These are phyloP conservation scores for Acanthacorydalis orientalis DNA, from an alignment of 2,888 invertebrate genomes.

Conservation along the genomic window DNA sequence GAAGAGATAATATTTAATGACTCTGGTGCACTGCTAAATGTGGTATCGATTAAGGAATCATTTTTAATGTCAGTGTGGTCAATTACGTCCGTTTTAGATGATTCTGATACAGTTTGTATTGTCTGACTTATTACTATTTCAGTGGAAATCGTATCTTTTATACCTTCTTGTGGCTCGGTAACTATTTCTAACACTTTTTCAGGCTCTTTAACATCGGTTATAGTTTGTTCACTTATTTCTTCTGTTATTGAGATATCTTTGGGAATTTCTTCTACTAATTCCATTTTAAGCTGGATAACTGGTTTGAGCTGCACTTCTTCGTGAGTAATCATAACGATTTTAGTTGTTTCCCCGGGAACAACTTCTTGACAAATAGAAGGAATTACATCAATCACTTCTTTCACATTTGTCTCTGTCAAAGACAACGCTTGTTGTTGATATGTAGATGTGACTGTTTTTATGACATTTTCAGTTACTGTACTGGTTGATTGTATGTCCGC, in stretches of 20 bases:
- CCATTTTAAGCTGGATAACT: constrained; percentile 44
- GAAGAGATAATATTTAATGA: neutral
- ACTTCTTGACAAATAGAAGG: neutral
- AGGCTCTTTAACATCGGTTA: constrained; percentile 8
- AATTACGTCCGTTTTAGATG: neutral
- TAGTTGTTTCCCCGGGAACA: constrained; percentile 18
- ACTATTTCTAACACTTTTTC: constrained; percentile 2
- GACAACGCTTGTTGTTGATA: neutral
- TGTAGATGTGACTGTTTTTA: neutral
- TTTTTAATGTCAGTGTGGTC: neutral
- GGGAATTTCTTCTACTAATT: constrained; percentile 23
- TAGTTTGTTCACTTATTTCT: constrained; percentile 4
- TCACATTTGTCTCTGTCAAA: neutral
- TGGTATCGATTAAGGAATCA: neutral
- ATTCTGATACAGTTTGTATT: neutral
- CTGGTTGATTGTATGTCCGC: neutral
- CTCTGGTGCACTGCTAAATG: neutral
- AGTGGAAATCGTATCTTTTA: constrained; percentile 5
- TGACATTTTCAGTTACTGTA: neutral
- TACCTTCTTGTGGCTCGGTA: constrained; percentile 8
- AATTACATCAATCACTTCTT: neutral
- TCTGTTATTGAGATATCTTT: neutral
- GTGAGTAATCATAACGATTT: constrained; percentile 52
- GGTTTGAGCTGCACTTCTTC: constrained; percentile 53
- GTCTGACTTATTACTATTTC: neutral